These are phyloP conservation scores for Drosophila rufa DNA, from an alignment of 1,140 invertebrate genomes.

Conservation along the genomic window DNA sequence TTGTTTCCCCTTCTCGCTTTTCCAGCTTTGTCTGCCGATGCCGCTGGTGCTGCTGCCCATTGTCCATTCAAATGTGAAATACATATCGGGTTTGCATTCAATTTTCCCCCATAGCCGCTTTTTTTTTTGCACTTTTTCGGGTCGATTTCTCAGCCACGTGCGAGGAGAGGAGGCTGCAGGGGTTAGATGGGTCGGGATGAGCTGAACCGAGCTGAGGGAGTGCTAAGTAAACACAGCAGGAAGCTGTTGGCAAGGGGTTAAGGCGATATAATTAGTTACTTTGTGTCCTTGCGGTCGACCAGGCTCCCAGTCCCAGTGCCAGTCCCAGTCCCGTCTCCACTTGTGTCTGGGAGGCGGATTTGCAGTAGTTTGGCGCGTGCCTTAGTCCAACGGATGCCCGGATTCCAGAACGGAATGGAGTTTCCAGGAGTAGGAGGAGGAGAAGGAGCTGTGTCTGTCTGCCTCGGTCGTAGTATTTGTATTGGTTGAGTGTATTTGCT, in stretches of 20 bases:
- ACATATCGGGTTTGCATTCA: constrained; percentile 66
- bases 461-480: constrained; percentile 61
- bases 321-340: constrained; percentile 1
- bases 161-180: constrained; percentile 14
- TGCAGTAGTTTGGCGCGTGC: constrained; percentile 70
- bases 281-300: constrained; percentile 69
- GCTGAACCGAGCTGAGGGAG: constrained; percentile 3
- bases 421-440: constrained; percentile 1
- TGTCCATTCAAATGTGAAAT: constrained; percentile 70
- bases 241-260: constrained; percentile 59
- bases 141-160: constrained; percentile 61
- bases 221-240: constrained; percentile 66
- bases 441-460: constrained; percentile 43
- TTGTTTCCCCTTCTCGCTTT: constrained; percentile 7
- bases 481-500: constrained; percentile 82
- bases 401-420: constrained; percentile 32
- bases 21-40: constrained; percentile 4
- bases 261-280: constrained; percentile 83
- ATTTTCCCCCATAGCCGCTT: constrained; percentile 35
- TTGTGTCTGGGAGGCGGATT: constrained; percentile 41
- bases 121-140: constrained; percentile 27
- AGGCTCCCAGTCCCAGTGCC: background rate
- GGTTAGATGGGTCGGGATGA: constrained; percentile 4
- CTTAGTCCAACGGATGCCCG: constrained; percentile 30
- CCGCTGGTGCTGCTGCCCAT: constrained; percentile 15